These are phyloP conservation scores for Bucorvus abyssinicus DNA, from an alignment of 2,797 vertebrate species.

Conservation along the genomic window DNA sequence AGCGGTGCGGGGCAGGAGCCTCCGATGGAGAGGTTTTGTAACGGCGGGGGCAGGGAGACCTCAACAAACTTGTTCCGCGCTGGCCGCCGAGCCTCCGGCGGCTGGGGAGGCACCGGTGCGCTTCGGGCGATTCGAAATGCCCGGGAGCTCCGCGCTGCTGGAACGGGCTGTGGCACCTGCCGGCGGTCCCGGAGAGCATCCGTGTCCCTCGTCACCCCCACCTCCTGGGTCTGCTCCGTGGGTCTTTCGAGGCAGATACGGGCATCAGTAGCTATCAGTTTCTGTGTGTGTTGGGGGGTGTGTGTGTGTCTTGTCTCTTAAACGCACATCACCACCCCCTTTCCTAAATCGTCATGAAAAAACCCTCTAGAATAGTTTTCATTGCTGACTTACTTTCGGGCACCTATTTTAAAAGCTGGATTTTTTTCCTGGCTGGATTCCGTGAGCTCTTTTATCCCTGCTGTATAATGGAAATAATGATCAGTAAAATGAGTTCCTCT, in stretches of 20 bases:
- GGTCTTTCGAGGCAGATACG: neutral
- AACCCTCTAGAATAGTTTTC: fast-evolving
- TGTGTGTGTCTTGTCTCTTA: neutral
- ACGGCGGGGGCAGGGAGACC: neutral
- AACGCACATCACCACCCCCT: fast-evolving
- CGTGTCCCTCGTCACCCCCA: neutral
- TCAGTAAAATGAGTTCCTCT: neutral
- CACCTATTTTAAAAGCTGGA: neutral
- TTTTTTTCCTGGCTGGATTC: neutral
- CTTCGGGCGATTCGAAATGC: neutral
- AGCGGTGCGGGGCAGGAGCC: neutral
- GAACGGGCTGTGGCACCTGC: neutral
- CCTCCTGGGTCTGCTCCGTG: neutral
- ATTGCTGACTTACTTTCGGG: neutral
- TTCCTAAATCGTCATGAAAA: neutral
- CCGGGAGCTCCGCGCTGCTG: neutral
- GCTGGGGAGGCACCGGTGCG: neutral
- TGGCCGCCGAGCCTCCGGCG: neutral
- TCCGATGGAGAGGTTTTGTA: neutral
- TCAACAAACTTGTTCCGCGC: neutral
- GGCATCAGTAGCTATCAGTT: neutral
- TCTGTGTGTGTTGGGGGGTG: neutral
- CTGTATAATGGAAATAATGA: neutral
- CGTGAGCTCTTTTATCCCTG: neutral
- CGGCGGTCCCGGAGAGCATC: neutral